Evolutionary conservation across 2,888 invertebrate genomes (phyloP).

Genomic region (Nemapogon koenigi): DNA sequence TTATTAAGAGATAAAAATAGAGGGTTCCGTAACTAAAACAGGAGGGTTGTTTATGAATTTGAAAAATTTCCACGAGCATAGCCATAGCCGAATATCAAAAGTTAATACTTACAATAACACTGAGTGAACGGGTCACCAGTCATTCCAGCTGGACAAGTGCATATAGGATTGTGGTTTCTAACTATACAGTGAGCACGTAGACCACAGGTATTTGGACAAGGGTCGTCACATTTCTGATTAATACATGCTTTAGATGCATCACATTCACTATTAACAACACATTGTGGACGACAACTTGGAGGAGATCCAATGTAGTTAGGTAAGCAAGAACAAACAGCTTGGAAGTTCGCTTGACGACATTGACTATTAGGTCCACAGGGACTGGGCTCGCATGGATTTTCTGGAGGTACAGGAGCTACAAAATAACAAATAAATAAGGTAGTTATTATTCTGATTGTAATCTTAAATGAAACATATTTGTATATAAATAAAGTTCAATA

Average conservation of each 20-base stretch:
- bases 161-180: slow-evolving; percentile 86
- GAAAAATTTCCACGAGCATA: too few species aligned
- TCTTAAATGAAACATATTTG: neutral
- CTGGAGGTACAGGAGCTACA: slow-evolving; percentile 44
- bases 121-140: slow-evolving; percentile 87
- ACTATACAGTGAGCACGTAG: slow-evolving; percentile 82
- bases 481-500: slow-evolving; percentile 4
- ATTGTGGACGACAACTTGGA: slow-evolving; percentile 83
- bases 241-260: slow-evolving; percentile 81
- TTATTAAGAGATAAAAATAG: too few species aligned
- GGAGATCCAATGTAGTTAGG: slow-evolving; percentile 81
- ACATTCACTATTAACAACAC: slow-evolving; percentile 88
- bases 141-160: slow-evolving; percentile 83
- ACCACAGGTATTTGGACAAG: slow-evolving; percentile 89
- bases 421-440: slow-evolving; percentile 1
- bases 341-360: slow-evolving; percentile 78
- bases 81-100: too few species aligned
- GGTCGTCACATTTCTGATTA: slow-evolving; percentile 85
- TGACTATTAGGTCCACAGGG: slow-evolving; percentile 90
- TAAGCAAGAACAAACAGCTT: slow-evolving; percentile 86
- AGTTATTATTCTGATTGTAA: neutral
- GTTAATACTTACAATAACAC: slow-evolving; percentile 74
- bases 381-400: slow-evolving; percentile 81
- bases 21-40: too few species aligned
- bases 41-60: too few species aligned